Conservation (phyloP, 2,797 vertebrate genomes). For the Spinus olivaceus region DNA sequence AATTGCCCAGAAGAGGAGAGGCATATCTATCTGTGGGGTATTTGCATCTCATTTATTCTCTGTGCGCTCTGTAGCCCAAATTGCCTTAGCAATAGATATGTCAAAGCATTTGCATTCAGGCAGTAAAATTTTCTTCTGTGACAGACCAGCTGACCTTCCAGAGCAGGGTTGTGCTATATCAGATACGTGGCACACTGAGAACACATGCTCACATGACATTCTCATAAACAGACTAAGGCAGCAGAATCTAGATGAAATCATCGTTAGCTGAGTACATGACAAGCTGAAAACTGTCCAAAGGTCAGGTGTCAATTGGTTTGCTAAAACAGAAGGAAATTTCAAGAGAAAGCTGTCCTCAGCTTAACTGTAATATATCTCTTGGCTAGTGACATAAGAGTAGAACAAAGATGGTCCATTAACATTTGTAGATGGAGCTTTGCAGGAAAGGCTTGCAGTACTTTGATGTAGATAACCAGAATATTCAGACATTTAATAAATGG, state of each 20-base stretch:
- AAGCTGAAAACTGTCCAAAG: neutral
- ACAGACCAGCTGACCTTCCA: neutral
- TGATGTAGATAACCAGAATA: neutral
- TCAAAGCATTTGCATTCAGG: neutral
- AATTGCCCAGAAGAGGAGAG: neutral
- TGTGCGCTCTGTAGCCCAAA: neutral
- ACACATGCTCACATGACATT: neutral
- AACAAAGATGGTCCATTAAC: neutral
- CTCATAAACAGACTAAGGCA: neutral
- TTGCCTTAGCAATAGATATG: neutral
- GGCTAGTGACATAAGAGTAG: neutral
- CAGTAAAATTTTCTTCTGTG: neutral
- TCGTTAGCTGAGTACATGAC: neutral
- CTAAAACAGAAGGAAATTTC: neutral
- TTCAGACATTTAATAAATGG: neutral
- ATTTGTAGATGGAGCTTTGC: neutral
- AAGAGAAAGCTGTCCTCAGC: neutral
- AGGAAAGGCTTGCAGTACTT: neutral
- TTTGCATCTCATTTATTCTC: neutral
- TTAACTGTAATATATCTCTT: neutral
- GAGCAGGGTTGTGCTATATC: neutral
- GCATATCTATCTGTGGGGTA: accelerated
- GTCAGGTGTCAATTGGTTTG: neutral
- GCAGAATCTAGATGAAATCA: neutral
- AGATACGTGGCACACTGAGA: neutral